Conservation (phyloP, 2,888 invertebrate species). For the Globia sparganii region DNA sequence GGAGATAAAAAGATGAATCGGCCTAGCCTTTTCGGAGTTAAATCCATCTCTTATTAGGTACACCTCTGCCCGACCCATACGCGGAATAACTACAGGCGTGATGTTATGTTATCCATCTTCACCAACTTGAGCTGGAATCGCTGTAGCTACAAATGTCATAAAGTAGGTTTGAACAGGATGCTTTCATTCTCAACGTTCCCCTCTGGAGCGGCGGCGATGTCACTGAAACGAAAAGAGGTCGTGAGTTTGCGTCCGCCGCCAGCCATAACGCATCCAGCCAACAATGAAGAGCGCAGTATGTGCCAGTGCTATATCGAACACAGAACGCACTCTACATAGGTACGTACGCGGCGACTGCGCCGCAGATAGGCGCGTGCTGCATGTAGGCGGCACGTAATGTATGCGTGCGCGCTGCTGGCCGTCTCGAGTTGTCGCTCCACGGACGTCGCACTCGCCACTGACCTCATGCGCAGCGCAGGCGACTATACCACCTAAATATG, state of each 20-base stretch:
- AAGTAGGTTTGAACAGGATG: constrained; percentile 56
- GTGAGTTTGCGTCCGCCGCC: constrained; percentile 77
- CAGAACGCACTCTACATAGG: constrained; percentile 45
- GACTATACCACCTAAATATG: constrained; percentile 81
- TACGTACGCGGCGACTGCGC: constrained; percentile 74
- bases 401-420: constrained; percentile 83
- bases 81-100: no score
- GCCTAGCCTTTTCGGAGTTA: background rate
- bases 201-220: constrained; percentile 78
- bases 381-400: constrained; percentile 86
- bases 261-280: constrained; percentile 80
- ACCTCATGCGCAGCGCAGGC: constrained; percentile 81
- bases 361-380: constrained; percentile 78
- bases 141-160: constrained; percentile 11
- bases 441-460: constrained; percentile 83
- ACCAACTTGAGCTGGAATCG: constrained; percentile 2
- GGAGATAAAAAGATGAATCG: background rate
- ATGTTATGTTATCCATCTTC: background rate
- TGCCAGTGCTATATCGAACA: constrained; percentile 82
- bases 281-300: constrained; percentile 79
- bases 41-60: background rate
- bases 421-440: constrained; percentile 78
- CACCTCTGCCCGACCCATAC: background rate
- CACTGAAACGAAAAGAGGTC: constrained; percentile 89
- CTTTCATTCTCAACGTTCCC: constrained; percentile 66